phyloP scores from a whole-genome alignment of 2,113 vertebrate genomes.

The Apodemus sylvaticus region DNA sequence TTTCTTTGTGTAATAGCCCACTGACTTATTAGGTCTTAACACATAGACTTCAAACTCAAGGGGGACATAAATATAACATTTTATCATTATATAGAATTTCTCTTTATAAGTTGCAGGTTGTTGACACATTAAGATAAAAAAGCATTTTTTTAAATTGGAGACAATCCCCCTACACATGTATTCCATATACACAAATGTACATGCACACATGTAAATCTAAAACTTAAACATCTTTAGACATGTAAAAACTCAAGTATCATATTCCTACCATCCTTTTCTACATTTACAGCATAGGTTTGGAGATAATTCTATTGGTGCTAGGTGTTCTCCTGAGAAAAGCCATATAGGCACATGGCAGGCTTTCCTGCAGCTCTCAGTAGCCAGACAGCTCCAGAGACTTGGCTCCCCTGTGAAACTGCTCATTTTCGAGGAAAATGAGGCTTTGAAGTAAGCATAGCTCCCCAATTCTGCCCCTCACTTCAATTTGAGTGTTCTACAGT shows the following conservation, averaged over 20 bases:
- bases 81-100: neutral
- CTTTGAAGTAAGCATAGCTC: constrained; percentile 58
- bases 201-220: neutral
- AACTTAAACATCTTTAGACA: neutral
- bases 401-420: constrained; percentile 61
- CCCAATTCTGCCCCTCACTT: constrained; percentile 65
- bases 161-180: neutral
- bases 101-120: neutral
- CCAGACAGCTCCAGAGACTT: neutral
- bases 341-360: accelerated
- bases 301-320: neutral
- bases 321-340: neutral
- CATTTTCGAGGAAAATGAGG: constrained; percentile 57
- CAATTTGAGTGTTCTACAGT: constrained; percentile 80
- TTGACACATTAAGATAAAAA: neutral
- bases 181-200: neutral
- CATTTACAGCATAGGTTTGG: neutral
- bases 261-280: neutral
- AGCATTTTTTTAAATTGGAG: neutral
- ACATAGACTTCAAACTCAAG: neutral
- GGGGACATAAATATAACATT: neutral
- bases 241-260: neutral
- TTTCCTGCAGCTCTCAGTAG: neutral
- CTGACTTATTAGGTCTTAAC: neutral
- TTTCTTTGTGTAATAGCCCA: neutral